These are phyloP conservation scores for Apamea monoglypha DNA, from an alignment of 2,888 invertebrate genomes.

Conservation along the genomic window DNA sequence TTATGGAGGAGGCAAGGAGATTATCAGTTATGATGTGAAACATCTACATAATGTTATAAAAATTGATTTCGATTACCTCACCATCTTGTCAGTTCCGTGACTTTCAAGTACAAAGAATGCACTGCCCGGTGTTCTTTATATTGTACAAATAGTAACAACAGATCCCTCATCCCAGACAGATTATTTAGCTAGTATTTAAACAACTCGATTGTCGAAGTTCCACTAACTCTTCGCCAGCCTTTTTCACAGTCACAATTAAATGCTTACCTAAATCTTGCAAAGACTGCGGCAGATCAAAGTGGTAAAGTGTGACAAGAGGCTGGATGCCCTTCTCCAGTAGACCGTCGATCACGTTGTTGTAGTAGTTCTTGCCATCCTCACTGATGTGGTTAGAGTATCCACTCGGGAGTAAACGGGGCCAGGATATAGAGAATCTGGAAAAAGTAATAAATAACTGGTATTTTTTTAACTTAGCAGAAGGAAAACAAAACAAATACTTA, in stretches of 20 bases:
- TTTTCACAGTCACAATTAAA: not conserved
- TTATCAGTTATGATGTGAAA: too few relatives aligned
- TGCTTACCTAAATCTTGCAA: conserved; percentile 79
- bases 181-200: not conserved
- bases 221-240: not conserved
- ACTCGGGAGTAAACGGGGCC: conserved; percentile 88
- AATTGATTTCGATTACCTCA: not conserved
- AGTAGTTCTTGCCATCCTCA: conserved; percentile 87
- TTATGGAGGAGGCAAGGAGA: too few relatives aligned
- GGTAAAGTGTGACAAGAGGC: conserved; percentile 88
- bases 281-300: conserved; percentile 84
- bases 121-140: not conserved
- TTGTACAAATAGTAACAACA: not conserved
- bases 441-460: not conserved
- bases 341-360: conserved; percentile 88
- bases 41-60: too few relatives aligned
- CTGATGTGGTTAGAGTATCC: conserved; percentile 83
- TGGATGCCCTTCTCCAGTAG: conserved; percentile 86
- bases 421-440: conserved; percentile 89
- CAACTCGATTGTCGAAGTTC: not conserved
- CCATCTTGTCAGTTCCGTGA: not conserved
- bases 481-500: not conserved
- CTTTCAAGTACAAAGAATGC: not conserved
- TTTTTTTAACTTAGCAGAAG: not conserved
- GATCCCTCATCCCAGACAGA: too few relatives aligned